Evolutionary conservation across 2,888 invertebrate genomes (phyloP), one percentile per base, ranked within the genome.

Genomic region (Andrena minutula): DNA sequence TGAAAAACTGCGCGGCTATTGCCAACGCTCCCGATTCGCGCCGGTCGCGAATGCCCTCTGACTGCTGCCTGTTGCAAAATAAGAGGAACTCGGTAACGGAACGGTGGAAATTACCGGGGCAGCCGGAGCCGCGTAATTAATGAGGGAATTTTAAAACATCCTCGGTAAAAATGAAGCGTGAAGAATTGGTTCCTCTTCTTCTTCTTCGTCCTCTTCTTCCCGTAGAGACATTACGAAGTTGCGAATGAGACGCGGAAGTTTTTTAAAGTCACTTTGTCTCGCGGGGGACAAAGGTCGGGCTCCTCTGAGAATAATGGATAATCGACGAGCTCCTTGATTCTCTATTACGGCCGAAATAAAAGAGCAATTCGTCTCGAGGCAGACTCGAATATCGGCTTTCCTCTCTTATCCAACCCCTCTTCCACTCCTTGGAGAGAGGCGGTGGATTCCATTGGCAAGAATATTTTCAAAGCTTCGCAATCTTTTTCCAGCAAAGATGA

Each of bases 251-350:
- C 77, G 78, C 82, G 85, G 83, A 88, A 88, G 88, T 88, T 88
- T 88, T 87, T 88, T 85, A 79, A 86, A 88, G 88, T 86, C 88
- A 88, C 86, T 88, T 88, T 82, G 86, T 88, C 82, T 75, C 85
- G 68, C 75, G 81, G 61, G 79, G 79, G 83, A 88, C 88, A 88
- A 88, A 88, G 87, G 88, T 88, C 81, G 89, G 83, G 51, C 75
- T 82, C 76, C 74, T 66, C 76, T 23, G 84, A 82, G 87, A 89
- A 85, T 88, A 88, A 88, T 88, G 87, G 88, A 89, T 89, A 88
- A 88, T 88, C 88, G 89, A 88, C 85, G 82, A 89, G 88, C 78
- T 90, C 86, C 88, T 87, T 83, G 88, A 90, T 88, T 90, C 88
- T 87, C 83, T 84, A 87, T 87, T 86, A 89, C 84, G 86, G 82